Evolutionary conservation across 2,113 vertebrate species (phyloP).

Genomic region (Chlamydotis undulata): DNA sequence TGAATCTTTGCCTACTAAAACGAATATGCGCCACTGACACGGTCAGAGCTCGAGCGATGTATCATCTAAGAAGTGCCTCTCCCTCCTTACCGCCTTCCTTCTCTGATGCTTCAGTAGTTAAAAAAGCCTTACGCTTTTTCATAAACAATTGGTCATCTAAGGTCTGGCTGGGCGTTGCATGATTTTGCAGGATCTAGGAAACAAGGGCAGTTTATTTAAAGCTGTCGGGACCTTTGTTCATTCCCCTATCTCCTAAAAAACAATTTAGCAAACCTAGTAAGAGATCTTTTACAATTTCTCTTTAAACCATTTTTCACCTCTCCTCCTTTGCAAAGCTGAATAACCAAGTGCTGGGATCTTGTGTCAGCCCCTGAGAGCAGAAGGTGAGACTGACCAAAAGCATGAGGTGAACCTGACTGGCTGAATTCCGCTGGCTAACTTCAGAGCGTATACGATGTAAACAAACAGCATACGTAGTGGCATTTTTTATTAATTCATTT

Average conservation of each 20-base stretch:
- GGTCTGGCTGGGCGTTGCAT: neutral
- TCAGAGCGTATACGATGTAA: neutral
- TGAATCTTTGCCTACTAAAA: neutral
- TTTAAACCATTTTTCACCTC: neutral
- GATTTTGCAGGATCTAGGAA: neutral
- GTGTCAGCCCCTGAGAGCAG: neutral
- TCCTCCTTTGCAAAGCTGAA: neutral
- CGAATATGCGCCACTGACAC: accelerated
- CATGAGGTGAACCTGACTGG: accelerated
- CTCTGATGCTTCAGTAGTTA: neutral
- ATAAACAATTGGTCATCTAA: neutral
- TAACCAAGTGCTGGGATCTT: neutral
- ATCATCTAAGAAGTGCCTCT: neutral
- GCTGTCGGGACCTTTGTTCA: neutral
- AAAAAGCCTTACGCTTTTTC: neutral
- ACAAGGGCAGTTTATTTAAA: neutral
- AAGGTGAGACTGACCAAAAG: neutral
- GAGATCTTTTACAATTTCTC: neutral
- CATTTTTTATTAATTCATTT: neutral
- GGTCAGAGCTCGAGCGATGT: neutral
- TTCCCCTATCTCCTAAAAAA: neutral
- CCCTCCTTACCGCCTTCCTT: neutral
- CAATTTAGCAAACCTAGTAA: neutral
- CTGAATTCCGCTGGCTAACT: neutral
- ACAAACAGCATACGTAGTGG: neutral